Base-by-base conservation (phyloP, 2,113 vertebrate species). In the Cheirogaleus medius region DNA sequence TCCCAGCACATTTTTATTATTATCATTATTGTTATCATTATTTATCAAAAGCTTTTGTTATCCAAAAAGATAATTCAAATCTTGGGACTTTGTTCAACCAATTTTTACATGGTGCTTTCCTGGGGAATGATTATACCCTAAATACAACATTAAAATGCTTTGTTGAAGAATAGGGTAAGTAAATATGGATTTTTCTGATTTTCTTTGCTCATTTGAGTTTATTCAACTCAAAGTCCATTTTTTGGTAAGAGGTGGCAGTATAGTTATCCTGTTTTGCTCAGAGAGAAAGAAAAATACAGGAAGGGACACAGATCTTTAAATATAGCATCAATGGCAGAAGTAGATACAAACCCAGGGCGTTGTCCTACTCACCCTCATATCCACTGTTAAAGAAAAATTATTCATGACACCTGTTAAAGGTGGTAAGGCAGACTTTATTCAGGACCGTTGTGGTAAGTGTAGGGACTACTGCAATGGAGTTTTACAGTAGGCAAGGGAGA, bases 1-100 rank as follows among this genome's bases (percentile, higher is more conserved):
- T 93, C 90, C 90, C n/a, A 90, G 14, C 23, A 71, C 74, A 87
- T 94, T 78, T 82, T 68, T 92, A 63, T 80, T 95, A 54, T 91
- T 54, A 49, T 90, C 80, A 63, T 74, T 92, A 47, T 91, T 66
- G 42, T 92, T 83, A 78, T 91, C 94, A 69, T 89, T 76, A 90
- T 81, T 90, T 58, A 39, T 52, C 84, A 95, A 87, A 14, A 10
- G 29, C 5, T 25, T 77, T 0, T 95, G 71, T 76, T 64, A 85
- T 58, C 49, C 91, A 63, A 95, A 87, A 96, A 13, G 17, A 92
- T 95, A 82, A 94, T 77, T 77, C 81, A 27, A 0, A 73, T 91
- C 94, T 21, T 69, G 60, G 0, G 58, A 87, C 39, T 95, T 42
- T 63, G 80, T 13, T 12, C 87, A 92, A n/a, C 54, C 18, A 68